Evolutionary conservation across 2,888 invertebrate species (phyloP).

Genomic region (Lepetodrilus schrolli): DNA sequence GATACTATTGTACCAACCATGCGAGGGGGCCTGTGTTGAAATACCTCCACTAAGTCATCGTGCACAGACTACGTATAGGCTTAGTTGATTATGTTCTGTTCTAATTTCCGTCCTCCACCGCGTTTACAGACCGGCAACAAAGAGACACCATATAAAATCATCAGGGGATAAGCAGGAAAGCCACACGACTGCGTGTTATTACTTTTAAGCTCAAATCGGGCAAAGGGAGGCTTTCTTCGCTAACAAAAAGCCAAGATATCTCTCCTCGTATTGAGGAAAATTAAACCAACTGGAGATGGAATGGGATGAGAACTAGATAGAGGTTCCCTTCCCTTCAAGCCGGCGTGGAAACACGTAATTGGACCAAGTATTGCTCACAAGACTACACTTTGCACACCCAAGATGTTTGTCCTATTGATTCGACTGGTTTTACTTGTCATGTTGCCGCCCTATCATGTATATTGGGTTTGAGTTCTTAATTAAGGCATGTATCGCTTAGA

Average conservation of each 20-base stretch:
- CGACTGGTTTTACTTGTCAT: not conserved
- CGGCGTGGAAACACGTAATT: not conserved
- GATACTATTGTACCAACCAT: not conserved
- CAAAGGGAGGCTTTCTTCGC: slow-evolving; percentile 3
- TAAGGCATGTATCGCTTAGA: slow-evolving; percentile 29
- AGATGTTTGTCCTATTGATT: slow-evolving; percentile 20
- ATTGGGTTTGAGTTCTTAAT: not conserved
- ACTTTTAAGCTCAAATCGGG: not conserved
- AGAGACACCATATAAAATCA: slow-evolving; percentile 9
- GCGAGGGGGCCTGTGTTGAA: not conserved
- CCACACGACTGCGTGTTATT: slow-evolving; percentile 9
- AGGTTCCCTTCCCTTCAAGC: not conserved
- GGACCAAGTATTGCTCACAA: not conserved
- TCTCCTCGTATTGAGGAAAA: slow-evolving; percentile 2
- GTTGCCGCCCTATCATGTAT: not conserved
- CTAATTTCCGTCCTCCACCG: slow-evolving; percentile 24
- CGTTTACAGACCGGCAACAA: slow-evolving; percentile 22
- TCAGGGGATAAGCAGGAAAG: slow-evolving; percentile 23
- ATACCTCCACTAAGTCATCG: slow-evolving; percentile 6
- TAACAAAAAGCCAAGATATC: not conserved
- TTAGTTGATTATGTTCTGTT: slow-evolving; percentile 25
- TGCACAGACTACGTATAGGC: not conserved
- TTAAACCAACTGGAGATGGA: slow-evolving; percentile 22
- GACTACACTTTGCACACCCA: not conserved
- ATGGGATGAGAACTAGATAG: not conserved